Base-by-base conservation (phyloP, 2,113 vertebrate genomes). In the Datnioides undecimradiatus region DNA sequence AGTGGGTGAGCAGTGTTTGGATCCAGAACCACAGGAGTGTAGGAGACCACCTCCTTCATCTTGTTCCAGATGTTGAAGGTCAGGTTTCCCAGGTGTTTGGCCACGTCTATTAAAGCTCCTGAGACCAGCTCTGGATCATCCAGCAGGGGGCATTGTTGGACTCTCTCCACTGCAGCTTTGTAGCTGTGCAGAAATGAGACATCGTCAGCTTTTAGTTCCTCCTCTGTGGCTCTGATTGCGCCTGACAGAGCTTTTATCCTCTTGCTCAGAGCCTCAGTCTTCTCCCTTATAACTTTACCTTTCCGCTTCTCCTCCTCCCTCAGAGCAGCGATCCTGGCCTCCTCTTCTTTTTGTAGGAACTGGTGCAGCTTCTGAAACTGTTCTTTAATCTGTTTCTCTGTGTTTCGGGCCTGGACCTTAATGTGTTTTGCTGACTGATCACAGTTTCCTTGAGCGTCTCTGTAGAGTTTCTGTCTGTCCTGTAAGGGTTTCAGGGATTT, bases 1-100 rank as follows among this genome's bases (percentile, higher is more conserved):
- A 52, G 8, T 23, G 55, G 40, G 5, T 74, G 5, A 11, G 40
- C 65, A 11, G 76, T 38, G 72, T 70, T 85, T 33, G 73, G 83
- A 38, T 67, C 76, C 43, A 75, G 57, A 23, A 73, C 16, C 23
- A n/a, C n/a, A n/a, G n/a, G n/a, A n/a, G n/a, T n/a, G n/a, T n/a
- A n/a, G n/a, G n/a, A n/a, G n/a, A n/a, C n/a, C n/a, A n/a, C n/a
- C n/a, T n/a, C n/a, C n/a, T n/a, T n/a, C n/a, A n/a, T n/a, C n/a
- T n/a, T n/a, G n/a, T n/a, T n/a, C n/a, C n/a, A n/a, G n/a, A n/a
- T n/a, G n/a, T n/a, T n/a, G n/a, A n/a, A 52, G 49, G 6, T 27
- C 49, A 52, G 49, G 23, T 52, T 52, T 23, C 23, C 49, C 49
- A 52, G 49, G 12, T 52, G 49, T 52, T 52, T 52, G 49, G 49